Percentiles rank a stretch among this genome's conserved stretches.
Evolutionary conservation across 2,888 invertebrate species (phyloP).

Genomic region (Cheilosia soror): DNA sequence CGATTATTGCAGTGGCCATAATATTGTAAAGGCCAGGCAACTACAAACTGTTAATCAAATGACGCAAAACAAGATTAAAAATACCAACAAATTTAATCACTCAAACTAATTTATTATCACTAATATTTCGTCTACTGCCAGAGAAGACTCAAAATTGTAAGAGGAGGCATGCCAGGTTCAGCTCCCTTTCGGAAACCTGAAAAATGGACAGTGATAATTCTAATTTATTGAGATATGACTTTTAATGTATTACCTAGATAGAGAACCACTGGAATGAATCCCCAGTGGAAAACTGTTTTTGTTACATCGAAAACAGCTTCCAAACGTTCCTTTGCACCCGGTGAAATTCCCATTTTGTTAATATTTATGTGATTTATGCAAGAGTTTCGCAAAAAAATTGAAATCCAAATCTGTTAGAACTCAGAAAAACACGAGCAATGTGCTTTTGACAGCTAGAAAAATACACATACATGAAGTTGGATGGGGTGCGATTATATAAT

Average conservation of each 20-base stretch:
- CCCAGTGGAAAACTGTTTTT: slow-evolving; percentile 88
- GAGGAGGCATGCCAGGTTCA: slow-evolving; percentile 88
- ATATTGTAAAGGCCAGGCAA: too few species aligned
- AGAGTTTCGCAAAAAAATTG: not conserved
- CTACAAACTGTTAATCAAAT: too few species aligned
- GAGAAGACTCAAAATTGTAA: slow-evolving; percentile 80
- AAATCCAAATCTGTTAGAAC: not conserved
- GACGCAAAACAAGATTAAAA: not conserved
- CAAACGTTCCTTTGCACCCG: slow-evolving; percentile 87
- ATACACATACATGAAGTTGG: slow-evolving; percentile 7
- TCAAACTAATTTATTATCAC: slow-evolving; percentile 41
- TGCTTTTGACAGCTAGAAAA: slow-evolving; percentile 30
- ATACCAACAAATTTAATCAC: not conserved
- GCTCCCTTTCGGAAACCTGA: slow-evolving; percentile 88
- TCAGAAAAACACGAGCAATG: slow-evolving; percentile 49
- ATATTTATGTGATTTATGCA: not conserved
- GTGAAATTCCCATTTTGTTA: slow-evolving; percentile 82
- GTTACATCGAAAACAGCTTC: slow-evolving; percentile 86
- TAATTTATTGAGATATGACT: not conserved
- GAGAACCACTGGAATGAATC: slow-evolving; percentile 88
- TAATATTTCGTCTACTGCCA: slow-evolving; percentile 80
- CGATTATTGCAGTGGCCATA: too few species aligned
- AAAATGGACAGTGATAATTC: slow-evolving; percentile 72
- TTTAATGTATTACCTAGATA: slow-evolving; percentile 86
- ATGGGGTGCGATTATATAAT: not conserved